Base-by-base conservation (phyloP, 2,888 invertebrate species). In the Tetragonula carbonaria region DNA sequence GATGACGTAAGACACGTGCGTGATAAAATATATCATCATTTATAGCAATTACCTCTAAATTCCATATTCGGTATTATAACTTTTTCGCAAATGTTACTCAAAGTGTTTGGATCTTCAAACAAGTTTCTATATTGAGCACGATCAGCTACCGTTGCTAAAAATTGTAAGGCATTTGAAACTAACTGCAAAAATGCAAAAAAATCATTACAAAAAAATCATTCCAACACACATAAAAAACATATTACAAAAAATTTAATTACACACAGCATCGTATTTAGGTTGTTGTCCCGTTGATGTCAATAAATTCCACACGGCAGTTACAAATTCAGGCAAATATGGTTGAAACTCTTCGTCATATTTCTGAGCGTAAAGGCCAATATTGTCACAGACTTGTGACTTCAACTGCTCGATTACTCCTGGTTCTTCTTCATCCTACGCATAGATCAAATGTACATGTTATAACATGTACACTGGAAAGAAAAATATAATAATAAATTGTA, bases 51-150 rank as follows among this genome's bases (percentile, higher is more conserved):
- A 98, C 98, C 97, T 96, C 99, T 96, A 90, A 99, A 98, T 94
- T 99, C 98, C 96, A 99, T 98, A 94, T 99, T 99, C 0, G 99
- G 99, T 91, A 99, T 98, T 91, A 99, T 98, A n/a, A 99, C 98
- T 94, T 99, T 99, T 94, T 99, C 98, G 94, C 99, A 99, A 87
- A 99, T 99, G 91, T 97, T 97, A 87, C 97, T 97, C 11, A 99
- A 96, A 4, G 98, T 98, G 72, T 96, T 96, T 0, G 98, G 97
- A 94, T 98, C 97, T 94, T 98, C 98, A 93, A 99, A 99, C 53
- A 99, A 95, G 87, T 96, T 96, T 87, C 98, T 97, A 94, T 99
- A 98, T 86, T 97, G 97, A 63, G 97, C 96, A 89, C 99, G 96
- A 93, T 99, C 98, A 0, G 99, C 99, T 13, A 99, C 98, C 74